phyloP scores from a whole-genome alignment of 2,888 invertebrate species.

The Byasa hedistus region DNA sequence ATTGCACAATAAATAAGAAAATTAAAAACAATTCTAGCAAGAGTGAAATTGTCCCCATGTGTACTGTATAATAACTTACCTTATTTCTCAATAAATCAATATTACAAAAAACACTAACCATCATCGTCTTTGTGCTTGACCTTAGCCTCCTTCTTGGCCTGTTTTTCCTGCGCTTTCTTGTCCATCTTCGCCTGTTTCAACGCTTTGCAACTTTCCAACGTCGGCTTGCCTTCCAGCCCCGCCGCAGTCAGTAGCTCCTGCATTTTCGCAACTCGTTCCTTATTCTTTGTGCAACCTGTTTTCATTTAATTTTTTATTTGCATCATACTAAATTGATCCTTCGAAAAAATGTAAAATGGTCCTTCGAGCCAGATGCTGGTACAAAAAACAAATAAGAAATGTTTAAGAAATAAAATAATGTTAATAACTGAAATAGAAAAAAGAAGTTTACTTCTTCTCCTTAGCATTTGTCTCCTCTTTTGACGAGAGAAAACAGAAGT shows the following conservation, averaged over 20 bases:
- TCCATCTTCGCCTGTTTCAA: conserved; percentile 66
- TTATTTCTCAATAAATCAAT: background rate
- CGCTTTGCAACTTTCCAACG: conserved; percentile 68
- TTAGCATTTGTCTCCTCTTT: too few species aligned
- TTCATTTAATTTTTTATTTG: background rate
- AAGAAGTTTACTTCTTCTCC: conserved; percentile 43
- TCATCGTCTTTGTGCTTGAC: conserved; percentile 61
- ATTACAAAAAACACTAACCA: conserved; percentile 37
- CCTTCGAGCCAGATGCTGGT: background rate
- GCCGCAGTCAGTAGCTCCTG: conserved; percentile 62
- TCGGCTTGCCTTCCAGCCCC: conserved; percentile 75
- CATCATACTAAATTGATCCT: background rate
- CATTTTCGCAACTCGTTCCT: conserved; percentile 74
- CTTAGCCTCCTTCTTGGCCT: conserved; percentile 66
- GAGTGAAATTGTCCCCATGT: too few species aligned
- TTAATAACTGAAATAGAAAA: background rate
- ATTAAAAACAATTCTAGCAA: too few species aligned
- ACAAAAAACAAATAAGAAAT: background rate
- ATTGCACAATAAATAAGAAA: too few species aligned
- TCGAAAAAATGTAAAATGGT: too few species aligned
- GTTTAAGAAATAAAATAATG: background rate
- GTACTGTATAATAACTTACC: too few species aligned
- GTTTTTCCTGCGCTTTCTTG: conserved; percentile 67
- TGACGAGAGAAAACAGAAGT: too few species aligned
- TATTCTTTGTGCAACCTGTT: conserved; percentile 75